Evolutionary conservation across 1,140 invertebrate genomes (phyloP).

Genomic region (Orchesella cincta): DNA sequence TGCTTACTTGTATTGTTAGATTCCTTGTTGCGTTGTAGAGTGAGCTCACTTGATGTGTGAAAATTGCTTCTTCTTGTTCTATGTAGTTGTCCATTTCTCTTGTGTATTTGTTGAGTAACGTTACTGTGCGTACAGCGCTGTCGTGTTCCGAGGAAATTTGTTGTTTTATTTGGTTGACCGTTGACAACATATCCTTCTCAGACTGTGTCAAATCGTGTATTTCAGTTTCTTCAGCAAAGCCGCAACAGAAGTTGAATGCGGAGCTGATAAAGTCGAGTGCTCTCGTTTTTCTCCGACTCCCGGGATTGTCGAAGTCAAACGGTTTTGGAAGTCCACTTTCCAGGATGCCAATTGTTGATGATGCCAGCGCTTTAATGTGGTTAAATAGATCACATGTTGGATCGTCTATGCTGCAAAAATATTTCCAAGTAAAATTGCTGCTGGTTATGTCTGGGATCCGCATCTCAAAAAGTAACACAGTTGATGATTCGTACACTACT

Average conservation of each 20-base stretch:
- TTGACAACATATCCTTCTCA: not conserved
- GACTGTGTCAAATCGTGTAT: not conserved
- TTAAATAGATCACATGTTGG: too few relatives aligned
- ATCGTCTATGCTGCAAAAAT: too few relatives aligned
- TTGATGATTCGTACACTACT: not conserved
- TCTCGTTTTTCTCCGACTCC: too few relatives aligned
- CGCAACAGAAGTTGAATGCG: not conserved
- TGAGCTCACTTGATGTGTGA: not conserved
- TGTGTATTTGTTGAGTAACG: not conserved
- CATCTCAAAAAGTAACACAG: not conserved
- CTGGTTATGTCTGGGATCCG: too few relatives aligned
- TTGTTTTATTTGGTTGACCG: not conserved
- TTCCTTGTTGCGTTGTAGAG: not conserved
- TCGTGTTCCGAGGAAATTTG: not conserved
- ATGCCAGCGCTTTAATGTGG: too few relatives aligned
- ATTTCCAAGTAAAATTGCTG: too few relatives aligned
- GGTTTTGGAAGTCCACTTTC: too few relatives aligned
- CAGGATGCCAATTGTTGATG: too few relatives aligned
- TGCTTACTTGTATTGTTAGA: not conserved
- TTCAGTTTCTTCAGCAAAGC: not conserved
- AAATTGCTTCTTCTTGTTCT: not conserved
- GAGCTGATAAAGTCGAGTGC: too few relatives aligned
- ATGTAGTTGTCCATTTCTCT: not conserved
- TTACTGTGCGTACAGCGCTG: not conserved
- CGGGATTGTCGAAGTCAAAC: too few relatives aligned